These are phyloP conservation scores for Sciaenops ocellatus DNA, from an alignment of 2,797 vertebrate genomes.

Conservation along the genomic window DNA sequence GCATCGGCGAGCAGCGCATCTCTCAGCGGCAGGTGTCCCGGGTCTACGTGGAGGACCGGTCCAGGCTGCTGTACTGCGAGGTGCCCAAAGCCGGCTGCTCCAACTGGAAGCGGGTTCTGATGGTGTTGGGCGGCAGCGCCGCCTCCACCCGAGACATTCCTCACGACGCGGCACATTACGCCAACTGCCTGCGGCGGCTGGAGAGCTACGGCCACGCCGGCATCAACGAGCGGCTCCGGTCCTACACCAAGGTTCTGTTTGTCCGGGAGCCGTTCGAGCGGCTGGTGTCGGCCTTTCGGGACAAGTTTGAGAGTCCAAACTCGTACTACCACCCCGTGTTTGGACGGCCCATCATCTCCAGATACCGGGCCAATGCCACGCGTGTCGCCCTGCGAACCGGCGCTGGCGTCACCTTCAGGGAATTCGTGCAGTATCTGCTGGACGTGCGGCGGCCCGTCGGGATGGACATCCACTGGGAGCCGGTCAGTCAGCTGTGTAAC, in stretches of 20 bases:
- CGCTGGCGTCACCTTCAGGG: slow-evolving; percentile 90
- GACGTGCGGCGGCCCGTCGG: slow-evolving; percentile 93
- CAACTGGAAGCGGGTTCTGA: slow-evolving; percentile 96
- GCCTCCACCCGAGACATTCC: slow-evolving; percentile 86
- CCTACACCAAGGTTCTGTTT: slow-evolving; percentile 94
- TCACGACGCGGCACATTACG: slow-evolving; percentile 90
- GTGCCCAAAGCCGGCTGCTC: slow-evolving; percentile 96
- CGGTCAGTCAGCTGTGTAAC: slow-evolving; percentile 90
- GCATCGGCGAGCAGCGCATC: slow-evolving; percentile 67
- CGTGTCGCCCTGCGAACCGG: slow-evolving; percentile 88
- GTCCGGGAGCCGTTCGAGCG: slow-evolving; percentile 93
- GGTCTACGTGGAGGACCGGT: slow-evolving; percentile 93
- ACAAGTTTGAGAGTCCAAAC: slow-evolving; percentile 96
- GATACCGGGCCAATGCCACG: slow-evolving; percentile 91
- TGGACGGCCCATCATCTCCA: slow-evolving; percentile 92
- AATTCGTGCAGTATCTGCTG: slow-evolving; percentile 93
- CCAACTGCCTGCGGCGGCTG: slow-evolving; percentile 87
- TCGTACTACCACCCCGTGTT: slow-evolving; percentile 95
- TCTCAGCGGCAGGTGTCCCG: slow-evolving; percentile 89
- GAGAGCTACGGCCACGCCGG: slow-evolving; percentile 87
- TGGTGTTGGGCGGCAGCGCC: slow-evolving; percentile 91
- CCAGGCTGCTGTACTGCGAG: slow-evolving; percentile 92
- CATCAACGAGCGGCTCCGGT: slow-evolving; percentile 85
- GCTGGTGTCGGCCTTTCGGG: slow-evolving; percentile 93
- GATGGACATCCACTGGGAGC: slow-evolving; percentile 97